Percentiles rank a stretch among this genome's conserved stretches.
Evolutionary conservation across 2,113 vertebrate genomes (phyloP).

Genomic region (Catharus minimus): DNA sequence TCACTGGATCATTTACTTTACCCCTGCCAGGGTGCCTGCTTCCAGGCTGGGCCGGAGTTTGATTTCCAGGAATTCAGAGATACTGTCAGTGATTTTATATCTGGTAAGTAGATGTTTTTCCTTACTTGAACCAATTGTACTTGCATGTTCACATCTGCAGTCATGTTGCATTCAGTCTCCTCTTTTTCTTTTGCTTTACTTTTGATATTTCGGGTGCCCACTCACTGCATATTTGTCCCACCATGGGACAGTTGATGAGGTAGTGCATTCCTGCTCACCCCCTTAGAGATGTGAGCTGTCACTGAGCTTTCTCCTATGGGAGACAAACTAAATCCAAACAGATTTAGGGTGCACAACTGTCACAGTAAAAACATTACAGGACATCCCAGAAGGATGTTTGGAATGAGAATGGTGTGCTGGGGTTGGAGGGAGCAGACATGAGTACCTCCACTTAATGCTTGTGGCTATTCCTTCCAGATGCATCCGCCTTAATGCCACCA

Average conservation of each 20-base stretch:
- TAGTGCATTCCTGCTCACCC: fast-evolving
- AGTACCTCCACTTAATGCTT: not conserved
- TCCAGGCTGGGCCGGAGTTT: conserved; percentile 60
- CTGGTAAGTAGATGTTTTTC: conserved; percentile 76
- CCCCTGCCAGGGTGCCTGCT: conserved; percentile 58
- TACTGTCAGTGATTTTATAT: conserved; percentile 76
- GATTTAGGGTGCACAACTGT: not conserved
- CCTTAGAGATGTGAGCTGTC: not conserved
- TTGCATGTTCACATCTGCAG: fast-evolving
- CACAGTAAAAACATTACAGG: fast-evolving
- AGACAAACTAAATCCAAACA: not conserved
- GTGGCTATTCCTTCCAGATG: conserved; percentile 50
- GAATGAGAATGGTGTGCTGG: not conserved
- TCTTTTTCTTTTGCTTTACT: not conserved
- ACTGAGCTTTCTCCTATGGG: not conserved
- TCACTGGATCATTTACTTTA: not conserved
- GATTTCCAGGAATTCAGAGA: conserved; percentile 82
- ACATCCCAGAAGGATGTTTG: not conserved
- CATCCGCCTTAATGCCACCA: conserved; percentile 73
- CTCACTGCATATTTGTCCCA: fast-evolving
- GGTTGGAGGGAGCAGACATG: fast-evolving
- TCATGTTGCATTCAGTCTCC: fast-evolving
- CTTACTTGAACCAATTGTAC: not conserved
- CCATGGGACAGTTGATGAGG: not conserved
- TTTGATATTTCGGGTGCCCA: not conserved